These are phyloP conservation scores for Neoscelio sp. DNA, from an alignment of 2,888 invertebrate genomes.

Conservation along the genomic window DNA sequence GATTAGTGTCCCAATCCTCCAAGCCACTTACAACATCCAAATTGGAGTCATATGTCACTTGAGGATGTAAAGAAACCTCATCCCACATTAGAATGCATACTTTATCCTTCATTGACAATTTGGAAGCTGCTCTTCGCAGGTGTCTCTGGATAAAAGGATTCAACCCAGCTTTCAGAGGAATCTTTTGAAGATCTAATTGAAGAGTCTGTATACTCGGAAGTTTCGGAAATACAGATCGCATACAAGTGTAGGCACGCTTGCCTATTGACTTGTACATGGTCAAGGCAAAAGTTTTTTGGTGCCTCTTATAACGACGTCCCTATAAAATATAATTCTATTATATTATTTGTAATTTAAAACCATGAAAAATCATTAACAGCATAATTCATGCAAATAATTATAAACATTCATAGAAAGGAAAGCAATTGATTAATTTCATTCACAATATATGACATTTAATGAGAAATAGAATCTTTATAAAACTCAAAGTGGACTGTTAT, in stretches of 20 bases:
- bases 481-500: no score
- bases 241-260: background rate
- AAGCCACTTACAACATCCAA: constrained; percentile 10
- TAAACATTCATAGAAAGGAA: no score
- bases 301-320: background rate
- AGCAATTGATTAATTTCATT: no score
- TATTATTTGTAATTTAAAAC: no score
- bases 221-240: background rate
- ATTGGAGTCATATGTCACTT: background rate
- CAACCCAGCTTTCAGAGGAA: constrained; percentile 12
- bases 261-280: constrained; percentile 10
- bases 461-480: no score
- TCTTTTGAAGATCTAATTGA: background rate
- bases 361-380: no score
- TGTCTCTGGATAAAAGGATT: constrained; percentile 6
- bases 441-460: no score
- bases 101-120: background rate
- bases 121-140: background rate
- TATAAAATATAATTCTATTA: no score
- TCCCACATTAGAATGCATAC: constrained; percentile 17
- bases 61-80: constrained; percentile 17
- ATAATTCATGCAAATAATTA: no score
- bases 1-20: constrained; percentile 21
- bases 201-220: constrained; percentile 3
- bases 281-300: constrained; percentile 1